Percentiles rank a stretch among this genome's conserved stretches.
These are phyloP conservation scores for Valencia hispanica DNA, from an alignment of 2,797 vertebrate genomes.

Conservation along the genomic window DNA sequence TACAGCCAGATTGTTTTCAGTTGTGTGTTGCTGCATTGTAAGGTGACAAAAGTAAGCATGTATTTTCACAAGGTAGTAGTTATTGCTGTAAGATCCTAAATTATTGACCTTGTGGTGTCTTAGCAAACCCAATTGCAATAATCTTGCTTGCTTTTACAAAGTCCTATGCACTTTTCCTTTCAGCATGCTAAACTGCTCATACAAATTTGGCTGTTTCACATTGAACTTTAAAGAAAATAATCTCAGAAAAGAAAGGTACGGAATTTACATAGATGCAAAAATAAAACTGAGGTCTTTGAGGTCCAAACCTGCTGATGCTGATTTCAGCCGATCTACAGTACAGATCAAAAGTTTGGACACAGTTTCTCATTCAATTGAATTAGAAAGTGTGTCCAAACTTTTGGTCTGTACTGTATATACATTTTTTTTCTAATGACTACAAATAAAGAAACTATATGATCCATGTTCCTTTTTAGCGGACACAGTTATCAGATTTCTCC, in stretches of 20 bases:
- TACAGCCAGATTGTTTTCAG: neutral
- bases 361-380: too few relatives aligned
- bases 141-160: slow-evolving; percentile 49
- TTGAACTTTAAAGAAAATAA: slow-evolving; percentile 20
- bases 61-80: slow-evolving; percentile 32
- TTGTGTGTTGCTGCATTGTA: slow-evolving; percentile 10
- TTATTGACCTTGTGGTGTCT: slow-evolving; percentile 32
- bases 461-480: neutral
- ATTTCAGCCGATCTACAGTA: too few relatives aligned
- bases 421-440: neutral
- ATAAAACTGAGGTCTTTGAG: slow-evolving; percentile 39
- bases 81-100: slow-evolving; percentile 21
- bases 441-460: neutral
- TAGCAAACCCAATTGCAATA: slow-evolving; percentile 37
- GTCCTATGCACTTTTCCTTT: slow-evolving; percentile 17
- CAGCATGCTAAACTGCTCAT: slow-evolving; percentile 30
- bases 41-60: slow-evolving; percentile 10
- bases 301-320: neutral
- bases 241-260: slow-evolving; percentile 33
- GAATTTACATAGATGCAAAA: slow-evolving; percentile 42
- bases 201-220: slow-evolving; percentile 37
- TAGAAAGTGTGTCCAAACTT: too few relatives aligned
- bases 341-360: too few relatives aligned
- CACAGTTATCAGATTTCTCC: neutral
- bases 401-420: neutral